These are phyloP conservation scores for Agelastica alni DNA, from an alignment of 2,888 invertebrate genomes.

Conservation along the genomic window DNA sequence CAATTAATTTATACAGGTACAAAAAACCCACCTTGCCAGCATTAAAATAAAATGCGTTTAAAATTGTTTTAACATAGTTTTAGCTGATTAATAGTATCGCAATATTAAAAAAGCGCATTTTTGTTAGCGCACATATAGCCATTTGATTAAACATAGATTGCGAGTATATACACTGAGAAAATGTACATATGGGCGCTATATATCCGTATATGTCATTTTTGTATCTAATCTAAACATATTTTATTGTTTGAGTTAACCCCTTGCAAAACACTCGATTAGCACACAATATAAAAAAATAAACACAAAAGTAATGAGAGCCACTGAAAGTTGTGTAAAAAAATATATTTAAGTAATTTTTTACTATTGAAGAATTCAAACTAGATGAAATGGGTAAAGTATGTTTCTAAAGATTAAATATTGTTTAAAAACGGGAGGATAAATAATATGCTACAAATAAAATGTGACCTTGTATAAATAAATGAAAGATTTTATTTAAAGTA, in stretches of 20 bases:
- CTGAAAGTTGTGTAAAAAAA: constrained; percentile 19
- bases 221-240: constrained; percentile 23
- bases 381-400: too few species aligned
- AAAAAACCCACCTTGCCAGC: constrained; percentile 6
- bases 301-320: constrained; percentile 20
- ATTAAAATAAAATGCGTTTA: constrained; percentile 14
- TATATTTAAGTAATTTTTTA: too few species aligned
- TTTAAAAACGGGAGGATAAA: too few species aligned
- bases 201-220: constrained; percentile 27
- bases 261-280: constrained; percentile 29
- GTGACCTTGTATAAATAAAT: too few species aligned
- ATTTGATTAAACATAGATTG: constrained; percentile 30
- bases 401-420: too few species aligned
- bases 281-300: constrained; percentile 28
- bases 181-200: constrained; percentile 30
- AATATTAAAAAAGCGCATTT: constrained; percentile 27
- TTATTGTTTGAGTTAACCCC: constrained; percentile 22
- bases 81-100: constrained; percentile 17
- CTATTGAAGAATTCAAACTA: too few species aligned
- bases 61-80: constrained; percentile 13
- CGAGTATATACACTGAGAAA: constrained; percentile 40
- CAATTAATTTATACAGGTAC: not conserved
- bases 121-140: constrained; percentile 26
- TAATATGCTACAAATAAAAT: too few species aligned
- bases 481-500: too few species aligned